These are phyloP conservation scores for Hippotragus niger DNA, from an alignment of 2,113 vertebrate genomes.

Conservation along the genomic window DNA sequence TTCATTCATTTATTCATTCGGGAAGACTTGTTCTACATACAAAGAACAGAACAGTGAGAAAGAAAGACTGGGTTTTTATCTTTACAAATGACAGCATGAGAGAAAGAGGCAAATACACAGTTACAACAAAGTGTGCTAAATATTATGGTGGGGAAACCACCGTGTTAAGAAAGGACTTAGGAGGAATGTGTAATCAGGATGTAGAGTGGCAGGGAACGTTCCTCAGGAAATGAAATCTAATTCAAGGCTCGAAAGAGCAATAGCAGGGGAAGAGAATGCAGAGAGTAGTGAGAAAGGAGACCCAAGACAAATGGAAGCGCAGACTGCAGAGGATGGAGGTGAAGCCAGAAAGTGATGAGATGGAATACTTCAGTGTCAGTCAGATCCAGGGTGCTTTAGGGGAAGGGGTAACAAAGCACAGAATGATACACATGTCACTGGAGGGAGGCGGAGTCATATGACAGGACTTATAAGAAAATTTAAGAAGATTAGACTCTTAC, in stretches of 20 bases:
- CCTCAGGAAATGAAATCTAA: background rate
- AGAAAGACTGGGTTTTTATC: background rate
- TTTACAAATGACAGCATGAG: background rate
- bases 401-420: background rate
- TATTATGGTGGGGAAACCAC: background rate
- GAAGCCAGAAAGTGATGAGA: background rate
- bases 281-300: background rate
- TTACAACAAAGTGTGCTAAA: background rate
- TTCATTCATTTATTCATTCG: background rate
- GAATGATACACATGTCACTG: background rate
- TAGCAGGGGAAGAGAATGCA: background rate
- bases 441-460: background rate
- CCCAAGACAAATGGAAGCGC: background rate
- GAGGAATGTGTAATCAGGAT: background rate
- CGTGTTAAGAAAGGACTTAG: background rate
- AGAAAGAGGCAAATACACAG: background rate
- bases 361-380: background rate
- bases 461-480: background rate
- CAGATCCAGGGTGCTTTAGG: background rate
- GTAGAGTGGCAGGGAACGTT: background rate
- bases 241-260: background rate
- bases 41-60: background rate
- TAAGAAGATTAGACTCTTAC: background rate
- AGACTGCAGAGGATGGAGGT: background rate
- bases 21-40: background rate